Evolutionary conservation across 2,797 vertebrate genomes (phyloP).

Genomic region (Trichosurus vulpecula): DNA sequence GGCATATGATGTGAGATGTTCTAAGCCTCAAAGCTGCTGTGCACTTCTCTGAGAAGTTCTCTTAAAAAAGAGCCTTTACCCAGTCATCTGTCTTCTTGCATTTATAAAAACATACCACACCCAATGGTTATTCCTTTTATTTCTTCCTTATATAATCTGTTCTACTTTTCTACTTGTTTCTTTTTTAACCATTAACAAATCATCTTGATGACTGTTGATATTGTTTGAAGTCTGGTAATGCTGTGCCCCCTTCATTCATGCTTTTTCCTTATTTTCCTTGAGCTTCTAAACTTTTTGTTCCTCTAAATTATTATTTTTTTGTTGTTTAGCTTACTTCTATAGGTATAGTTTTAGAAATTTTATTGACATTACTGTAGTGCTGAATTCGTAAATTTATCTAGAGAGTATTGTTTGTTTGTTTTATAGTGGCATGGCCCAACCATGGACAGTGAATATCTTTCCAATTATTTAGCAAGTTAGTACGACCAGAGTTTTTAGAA

Average conservation of each 20-base stretch:
- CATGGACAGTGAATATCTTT: background rate
- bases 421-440: background rate
- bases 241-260: background rate
- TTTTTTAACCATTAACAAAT: background rate
- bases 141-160: background rate
- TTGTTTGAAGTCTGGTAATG: background rate
- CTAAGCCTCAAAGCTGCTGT: background rate
- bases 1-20: background rate
- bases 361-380: background rate
- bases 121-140: background rate
- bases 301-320: background rate
- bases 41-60: background rate
- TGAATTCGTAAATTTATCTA: background rate
- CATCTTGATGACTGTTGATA: background rate
- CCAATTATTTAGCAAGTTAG: background rate
- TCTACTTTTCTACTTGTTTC: background rate
- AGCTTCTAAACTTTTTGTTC: background rate
- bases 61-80: background rate
- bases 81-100: background rate
- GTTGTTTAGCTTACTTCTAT: background rate
- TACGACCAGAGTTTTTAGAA: background rate
- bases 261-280: background rate
- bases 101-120: background rate
- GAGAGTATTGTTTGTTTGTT: background rate
- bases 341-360: background rate